Base-by-base conservation (phyloP, 2,797 vertebrate species). In the Liparis tanakae region DNA sequence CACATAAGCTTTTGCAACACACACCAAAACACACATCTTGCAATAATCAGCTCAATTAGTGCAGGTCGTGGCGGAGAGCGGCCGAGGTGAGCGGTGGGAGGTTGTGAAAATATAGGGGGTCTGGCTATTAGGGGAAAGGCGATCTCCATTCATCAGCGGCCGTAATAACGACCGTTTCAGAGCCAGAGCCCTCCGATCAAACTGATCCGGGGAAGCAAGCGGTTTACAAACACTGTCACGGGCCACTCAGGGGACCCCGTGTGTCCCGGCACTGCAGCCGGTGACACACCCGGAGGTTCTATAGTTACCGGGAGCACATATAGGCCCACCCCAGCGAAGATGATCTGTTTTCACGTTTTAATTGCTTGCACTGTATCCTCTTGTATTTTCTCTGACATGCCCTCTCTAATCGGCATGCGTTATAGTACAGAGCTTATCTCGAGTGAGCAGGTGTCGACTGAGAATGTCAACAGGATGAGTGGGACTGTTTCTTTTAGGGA, bases 21-120 rank as follows among this genome's bases (percentile, higher is more conserved):
- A 67, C 79, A 85, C 67, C 58, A 53, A 87, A 81, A 85, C 80
- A 88, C 86, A 94, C 96, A 97, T 96, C 96, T 96, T 97, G 96
- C 92, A 97, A 92, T 96, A 96, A 97, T 97, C 96, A 97, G 94
- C 74, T 94, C 94, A 96, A 97, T 97, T 96, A 96, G 96, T 93
- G 90, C 92, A 94, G 96, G 95, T 96, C 94, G 93, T 86, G 93
- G 94, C 90, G 94, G 93, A 94, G 93, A 94, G 93, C 93, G 94
- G 94, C 93, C 85, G 91, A 85, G 94, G 94, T 95, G 95, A 96
- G 95, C 94, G 84, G 93, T 91, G 94, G 96, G 96, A 96, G 96
- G 95, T 94, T 96, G 95, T 95, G 94, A 96, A 96, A 97, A 97
- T 93, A 97, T 93, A 96, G 89, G 91, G 91, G 94, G 48, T 15